Evolutionary conservation across 2,888 invertebrate species (phyloP).

Genomic region (Apamea crenata): DNA sequence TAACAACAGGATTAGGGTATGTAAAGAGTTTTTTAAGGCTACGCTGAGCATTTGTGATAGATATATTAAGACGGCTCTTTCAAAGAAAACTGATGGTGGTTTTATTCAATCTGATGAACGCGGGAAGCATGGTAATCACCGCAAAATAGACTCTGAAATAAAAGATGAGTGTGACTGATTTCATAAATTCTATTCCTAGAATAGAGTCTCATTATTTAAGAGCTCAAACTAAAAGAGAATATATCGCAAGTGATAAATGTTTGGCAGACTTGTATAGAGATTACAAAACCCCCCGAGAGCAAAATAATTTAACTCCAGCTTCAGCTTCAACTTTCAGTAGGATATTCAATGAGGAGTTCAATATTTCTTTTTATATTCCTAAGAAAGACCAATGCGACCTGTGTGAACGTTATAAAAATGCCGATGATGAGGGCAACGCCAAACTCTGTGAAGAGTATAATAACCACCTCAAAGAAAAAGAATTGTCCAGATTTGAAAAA

Average conservation of each 20-base stretch:
- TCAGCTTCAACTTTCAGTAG: slow-evolving; percentile 8
- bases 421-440: background rate
- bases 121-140: slow-evolving; percentile 36
- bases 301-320: background rate
- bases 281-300: background rate
- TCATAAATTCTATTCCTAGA: slow-evolving; percentile 19
- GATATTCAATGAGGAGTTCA: slow-evolving; percentile 4
- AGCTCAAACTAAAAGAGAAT: background rate
- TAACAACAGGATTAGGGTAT: slow-evolving; percentile 30
- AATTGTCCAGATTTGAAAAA: background rate
- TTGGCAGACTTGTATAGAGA: slow-evolving; percentile 14
- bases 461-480: slow-evolving; percentile 8
- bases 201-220: background rate
- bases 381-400: slow-evolving; percentile 1
- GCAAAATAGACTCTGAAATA: slow-evolving; percentile 27
- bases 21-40: slow-evolving; percentile 45
- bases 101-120: slow-evolving; percentile 18
- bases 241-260: slow-evolving; percentile 1
- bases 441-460: background rate
- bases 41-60: slow-evolving; percentile 38
- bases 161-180: slow-evolving; percentile 17
- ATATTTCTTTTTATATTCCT: slow-evolving; percentile 1
- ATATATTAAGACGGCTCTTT: slow-evolving; percentile 32
- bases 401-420: slow-evolving; percentile 5
- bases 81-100: slow-evolving; percentile 20